These are phyloP conservation scores for Synergus itoensis DNA, from an alignment of 2,888 invertebrate species.

Conservation along the genomic window DNA sequence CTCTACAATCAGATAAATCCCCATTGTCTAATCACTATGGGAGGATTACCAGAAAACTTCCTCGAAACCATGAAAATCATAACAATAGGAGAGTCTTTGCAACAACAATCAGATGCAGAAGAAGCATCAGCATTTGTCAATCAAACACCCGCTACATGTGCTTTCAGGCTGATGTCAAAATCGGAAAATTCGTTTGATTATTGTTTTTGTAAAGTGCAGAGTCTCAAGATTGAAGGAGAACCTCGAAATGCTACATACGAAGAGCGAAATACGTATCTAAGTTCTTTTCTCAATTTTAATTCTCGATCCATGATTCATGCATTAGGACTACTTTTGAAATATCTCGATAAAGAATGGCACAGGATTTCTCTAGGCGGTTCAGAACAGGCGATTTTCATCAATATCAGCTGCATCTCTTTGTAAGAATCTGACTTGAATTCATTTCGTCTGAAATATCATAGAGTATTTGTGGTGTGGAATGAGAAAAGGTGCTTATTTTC, in stretches of 20 bases:
- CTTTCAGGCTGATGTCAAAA: constrained; percentile 80
- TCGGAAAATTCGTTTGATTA: constrained; percentile 82
- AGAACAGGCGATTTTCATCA: constrained; percentile 63
- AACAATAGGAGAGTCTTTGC: constrained; percentile 64
- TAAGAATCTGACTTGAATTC: constrained; percentile 41
- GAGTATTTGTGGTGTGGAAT: no score
- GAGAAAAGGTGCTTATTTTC: no score
- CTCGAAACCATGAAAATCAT: constrained; percentile 78
- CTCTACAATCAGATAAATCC: constrained; percentile 83
- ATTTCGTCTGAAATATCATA: background rate
- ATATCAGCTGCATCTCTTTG: constrained; percentile 51
- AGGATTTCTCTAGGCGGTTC: constrained; percentile 79
- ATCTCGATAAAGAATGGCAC: constrained; percentile 84
- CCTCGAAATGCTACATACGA: constrained; percentile 79
- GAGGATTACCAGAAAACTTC: constrained; percentile 80
- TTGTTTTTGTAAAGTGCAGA: constrained; percentile 80
- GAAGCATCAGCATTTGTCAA: constrained; percentile 64
- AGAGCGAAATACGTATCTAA: constrained; percentile 81
- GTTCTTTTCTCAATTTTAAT: constrained; percentile 83
- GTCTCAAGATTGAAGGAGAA: constrained; percentile 80
- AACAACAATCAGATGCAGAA: constrained; percentile 59
- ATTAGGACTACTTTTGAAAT: constrained; percentile 85
- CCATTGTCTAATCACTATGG: constrained; percentile 80
- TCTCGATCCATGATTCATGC: constrained; percentile 84
- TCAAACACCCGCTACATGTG: constrained; percentile 76